A percentile compares a stretch with the other conserved stretches of the same genome.
phyloP scores from a whole-genome alignment of 1,140 invertebrate genomes.

The Kradibia gibbosae region DNA sequence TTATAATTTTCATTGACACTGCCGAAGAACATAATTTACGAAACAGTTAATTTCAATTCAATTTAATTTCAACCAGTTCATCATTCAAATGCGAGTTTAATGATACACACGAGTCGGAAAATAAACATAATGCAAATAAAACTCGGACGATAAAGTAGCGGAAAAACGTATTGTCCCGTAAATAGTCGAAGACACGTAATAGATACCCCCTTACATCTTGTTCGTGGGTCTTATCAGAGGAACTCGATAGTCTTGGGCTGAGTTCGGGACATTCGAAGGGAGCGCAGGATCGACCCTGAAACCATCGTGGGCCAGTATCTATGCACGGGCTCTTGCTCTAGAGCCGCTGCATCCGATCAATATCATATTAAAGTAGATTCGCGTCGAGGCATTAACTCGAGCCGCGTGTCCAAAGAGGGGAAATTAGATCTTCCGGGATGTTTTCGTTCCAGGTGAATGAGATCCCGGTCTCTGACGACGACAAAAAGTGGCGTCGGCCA shows the following conservation, averaged over 20 bases:
- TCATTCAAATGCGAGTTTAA: background rate
- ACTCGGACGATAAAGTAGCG: background rate
- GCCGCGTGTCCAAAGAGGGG: conserved; percentile 24
- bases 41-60: background rate
- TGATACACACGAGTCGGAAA: background rate
- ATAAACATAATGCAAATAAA: background rate
- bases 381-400: background rate
- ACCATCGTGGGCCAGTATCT: background rate
- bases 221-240: background rate
- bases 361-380: conserved; percentile 14
- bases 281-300: conserved; percentile 4
- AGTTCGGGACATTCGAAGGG: too few species aligned
- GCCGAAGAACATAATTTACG: too few species aligned
- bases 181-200: background rate
- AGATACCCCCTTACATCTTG: background rate
- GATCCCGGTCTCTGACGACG: background rate
- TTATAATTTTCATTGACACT: too few species aligned
- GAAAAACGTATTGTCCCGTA: background rate
- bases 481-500: conserved; percentile 13
- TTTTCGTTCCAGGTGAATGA: conserved; percentile 42
- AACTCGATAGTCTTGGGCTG: too few species aligned
- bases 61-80: background rate
- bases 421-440: conserved; percentile 49
- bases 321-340: background rate
- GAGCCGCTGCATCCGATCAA: background rate